Evolutionary conservation across 53 echinoderm and acorn worm genomes (phyloP).

Genomic region (Stichopus horrens): DNA sequence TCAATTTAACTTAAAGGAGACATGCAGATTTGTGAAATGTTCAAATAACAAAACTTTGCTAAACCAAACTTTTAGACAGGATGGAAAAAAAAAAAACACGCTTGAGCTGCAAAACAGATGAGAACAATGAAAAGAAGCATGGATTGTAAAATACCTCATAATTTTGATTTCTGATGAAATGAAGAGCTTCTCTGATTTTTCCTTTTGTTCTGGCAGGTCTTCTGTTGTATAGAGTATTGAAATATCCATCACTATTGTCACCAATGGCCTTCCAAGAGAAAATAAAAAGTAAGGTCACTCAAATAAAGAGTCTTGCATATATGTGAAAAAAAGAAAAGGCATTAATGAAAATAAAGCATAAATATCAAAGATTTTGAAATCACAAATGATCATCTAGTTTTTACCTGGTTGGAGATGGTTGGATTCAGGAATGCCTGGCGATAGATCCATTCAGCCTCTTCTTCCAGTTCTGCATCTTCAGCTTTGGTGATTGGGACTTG

Average conservation of each 20-base stretch:
- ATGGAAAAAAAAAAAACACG: background rate
- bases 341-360: too few relatives aligned
- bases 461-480: slow-evolving; percentile 83
- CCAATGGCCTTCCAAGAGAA: slow-evolving; percentile 64
- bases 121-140: too few relatives aligned
- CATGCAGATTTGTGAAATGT: too few relatives aligned
- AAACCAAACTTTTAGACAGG: too few relatives aligned
- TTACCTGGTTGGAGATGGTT: slow-evolving; percentile 89
- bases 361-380: background rate
- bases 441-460: slow-evolving; percentile 99
- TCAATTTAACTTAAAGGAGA: too few relatives aligned
- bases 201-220: slow-evolving; percentile 88
- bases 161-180: slow-evolving; percentile 97
- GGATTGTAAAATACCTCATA: slow-evolving; percentile 66
- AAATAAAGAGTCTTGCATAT: too few relatives aligned
- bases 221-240: slow-evolving; percentile 68
- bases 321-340: too few relatives aligned
- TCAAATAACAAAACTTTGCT: too few relatives aligned
- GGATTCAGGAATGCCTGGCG: slow-evolving; percentile 93
- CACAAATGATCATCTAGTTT: background rate
- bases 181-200: slow-evolving; percentile 93
- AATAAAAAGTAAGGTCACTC: too few relatives aligned
- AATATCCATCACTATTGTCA: slow-evolving; percentile 82
- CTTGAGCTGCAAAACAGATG: background rate
- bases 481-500: slow-evolving; percentile 84